These are phyloP conservation scores for Phasianus colchicus DNA, from an alignment of 2,113 vertebrate genomes.

Conservation along the genomic window DNA sequence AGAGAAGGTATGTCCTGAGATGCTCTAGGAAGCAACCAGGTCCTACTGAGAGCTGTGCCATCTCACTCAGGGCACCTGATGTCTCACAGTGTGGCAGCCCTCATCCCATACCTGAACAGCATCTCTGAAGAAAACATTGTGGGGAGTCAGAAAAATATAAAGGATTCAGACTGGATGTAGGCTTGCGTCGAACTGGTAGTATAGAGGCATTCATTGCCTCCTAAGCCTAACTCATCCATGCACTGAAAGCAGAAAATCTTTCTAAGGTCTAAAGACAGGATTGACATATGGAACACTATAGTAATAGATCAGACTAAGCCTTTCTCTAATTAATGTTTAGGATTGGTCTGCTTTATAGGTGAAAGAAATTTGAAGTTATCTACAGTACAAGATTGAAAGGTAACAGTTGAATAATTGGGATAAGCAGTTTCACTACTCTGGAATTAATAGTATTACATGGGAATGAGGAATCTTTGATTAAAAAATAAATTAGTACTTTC, in stretches of 20 bases:
- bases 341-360: neutral
- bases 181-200: neutral
- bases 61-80: neutral
- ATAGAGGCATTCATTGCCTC: neutral
- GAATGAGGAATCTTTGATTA: neutral
- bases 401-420: neutral
- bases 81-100: neutral
- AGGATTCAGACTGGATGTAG: neutral
- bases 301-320: neutral
- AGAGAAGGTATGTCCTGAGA: neutral
- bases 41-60: neutral
- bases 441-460: neutral
- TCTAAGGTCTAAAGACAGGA: neutral
- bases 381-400: neutral
- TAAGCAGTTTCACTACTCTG: neutral
- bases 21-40: neutral
- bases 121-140: neutral
- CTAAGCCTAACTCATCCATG: neutral
- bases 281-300: neutral
- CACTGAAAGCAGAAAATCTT: neutral
- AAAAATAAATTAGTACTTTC: neutral
- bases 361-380: neutral
- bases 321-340: neutral
- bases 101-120: neutral
- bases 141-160: neutral